Base-by-base conservation (phyloP, 2,888 invertebrate genomes). In the Eretmocerus hayati region DNA sequence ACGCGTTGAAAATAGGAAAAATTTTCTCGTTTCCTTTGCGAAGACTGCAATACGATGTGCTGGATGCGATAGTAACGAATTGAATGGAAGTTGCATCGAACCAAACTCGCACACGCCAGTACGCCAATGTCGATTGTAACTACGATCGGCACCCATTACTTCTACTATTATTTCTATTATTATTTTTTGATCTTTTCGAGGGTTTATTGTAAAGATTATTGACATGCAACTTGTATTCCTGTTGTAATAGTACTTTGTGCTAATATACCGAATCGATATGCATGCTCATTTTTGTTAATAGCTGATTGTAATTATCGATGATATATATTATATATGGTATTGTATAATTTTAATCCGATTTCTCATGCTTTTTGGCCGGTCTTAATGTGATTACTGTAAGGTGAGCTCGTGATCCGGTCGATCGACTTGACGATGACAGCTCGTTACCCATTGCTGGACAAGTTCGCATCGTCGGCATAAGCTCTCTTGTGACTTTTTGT, bases 131-230 rank as follows among this genome's bases (percentile, higher is more conserved):
- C 15, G 42, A 42, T 19, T 22, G 36, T 23, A 23, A 32, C 41
- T 23, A 37, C 21, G 39, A 39, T 16, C 9, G 21, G 22, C 11
- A 39, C 26, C n/a, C 11, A 26, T 26, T 26, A 33, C 35, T 39
- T 40, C 19, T 46, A 35, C 35, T 23, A 36, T 15, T 47, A 48
- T 19, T 47, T 30, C 23, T 42, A 26, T 11, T 37, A 37, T 38
- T 20, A 38, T 38, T 46, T 48, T 52, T 43, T 52, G 46, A 49
- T 49, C 46, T 46, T 46, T 44, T 46, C 23, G 44, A 49, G 52
- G 49, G 49, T 53, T 43, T 26, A 26, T 48, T 52, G 48, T 52
- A 49, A 49, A 52, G 46, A 40, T 16, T 16, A 39, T 22, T 16
- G 26, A 26, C 8, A 26, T 26, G 26, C 15, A 40, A 45, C 38